phyloP scores from a whole-genome alignment of 2,888 invertebrate genomes.

The Ennomos erosarius region DNA sequence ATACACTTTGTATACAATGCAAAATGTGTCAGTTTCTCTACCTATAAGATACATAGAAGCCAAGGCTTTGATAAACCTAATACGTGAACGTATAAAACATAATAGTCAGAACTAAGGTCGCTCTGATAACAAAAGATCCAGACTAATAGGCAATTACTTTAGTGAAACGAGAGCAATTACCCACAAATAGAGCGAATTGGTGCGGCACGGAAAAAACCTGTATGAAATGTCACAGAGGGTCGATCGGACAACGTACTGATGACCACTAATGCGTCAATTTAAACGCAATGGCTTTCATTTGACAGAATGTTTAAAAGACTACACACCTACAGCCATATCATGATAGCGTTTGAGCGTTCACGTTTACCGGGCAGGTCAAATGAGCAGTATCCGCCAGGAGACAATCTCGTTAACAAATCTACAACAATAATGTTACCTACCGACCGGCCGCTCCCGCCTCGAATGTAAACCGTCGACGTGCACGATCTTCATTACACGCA shows the following conservation, averaged over 20 bases:
- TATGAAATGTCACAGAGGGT: constrained; percentile 51
- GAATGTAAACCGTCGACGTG: constrained; percentile 51
- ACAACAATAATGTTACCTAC: constrained; percentile 56
- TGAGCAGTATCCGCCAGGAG: constrained; percentile 55
- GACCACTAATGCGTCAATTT: too few relatives aligned
- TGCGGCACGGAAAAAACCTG: constrained; percentile 47
- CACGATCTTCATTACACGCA: constrained; percentile 66
- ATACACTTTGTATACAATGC: too few relatives aligned
- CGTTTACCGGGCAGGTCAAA: constrained; percentile 40
- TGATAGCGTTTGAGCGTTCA: too few relatives aligned
- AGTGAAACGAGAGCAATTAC: constrained; percentile 59
- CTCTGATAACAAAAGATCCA: constrained; percentile 48
- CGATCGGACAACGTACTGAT: not conserved
- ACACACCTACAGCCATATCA: too few relatives aligned
- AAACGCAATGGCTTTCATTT: too few relatives aligned
- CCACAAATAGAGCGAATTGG: constrained; percentile 52
- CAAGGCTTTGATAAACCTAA: not conserved
- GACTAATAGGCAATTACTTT: constrained; percentile 50
- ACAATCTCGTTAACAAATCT: constrained; percentile 57
- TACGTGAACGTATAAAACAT: not conserved
- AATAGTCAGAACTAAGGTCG: constrained; percentile 35
- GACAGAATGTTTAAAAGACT: too few relatives aligned
- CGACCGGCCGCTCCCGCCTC: constrained; percentile 51
- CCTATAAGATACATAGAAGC: too few relatives aligned
- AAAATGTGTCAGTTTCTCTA: too few relatives aligned